Evolutionary conservation across 1,140 invertebrate species (phyloP).

Genomic region (Neodiprion fabricii): DNA sequence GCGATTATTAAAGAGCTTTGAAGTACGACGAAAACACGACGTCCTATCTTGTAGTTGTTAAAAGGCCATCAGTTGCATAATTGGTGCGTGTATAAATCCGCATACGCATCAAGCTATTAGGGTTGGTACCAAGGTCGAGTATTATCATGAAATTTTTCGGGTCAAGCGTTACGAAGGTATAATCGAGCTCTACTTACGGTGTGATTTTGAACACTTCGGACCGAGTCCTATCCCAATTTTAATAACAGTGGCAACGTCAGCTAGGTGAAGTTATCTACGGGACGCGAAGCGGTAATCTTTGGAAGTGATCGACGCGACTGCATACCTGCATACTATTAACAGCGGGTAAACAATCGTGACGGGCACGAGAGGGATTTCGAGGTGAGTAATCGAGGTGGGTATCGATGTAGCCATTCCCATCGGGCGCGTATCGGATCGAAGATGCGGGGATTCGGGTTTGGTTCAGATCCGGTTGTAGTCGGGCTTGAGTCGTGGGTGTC

Average conservation of each 20-base stretch:
- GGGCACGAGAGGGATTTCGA: no score
- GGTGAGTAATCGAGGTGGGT: background rate
- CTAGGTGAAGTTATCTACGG: no score
- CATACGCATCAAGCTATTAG: background rate
- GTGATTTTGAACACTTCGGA: background rate
- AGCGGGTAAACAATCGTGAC: no score
- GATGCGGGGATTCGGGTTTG: background rate
- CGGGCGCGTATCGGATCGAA: background rate
- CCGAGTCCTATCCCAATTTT: no score
- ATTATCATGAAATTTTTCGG: background rate
- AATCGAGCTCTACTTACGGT: background rate
- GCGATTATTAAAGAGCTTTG: background rate
- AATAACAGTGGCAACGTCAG: no score
- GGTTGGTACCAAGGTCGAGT: background rate
- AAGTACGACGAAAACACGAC: background rate
- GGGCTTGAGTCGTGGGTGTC: constrained; percentile 55
- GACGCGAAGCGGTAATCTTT: no score
- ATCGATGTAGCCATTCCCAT: no score
- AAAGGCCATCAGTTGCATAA: background rate
- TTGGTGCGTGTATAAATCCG: background rate
- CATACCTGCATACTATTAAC: no score
- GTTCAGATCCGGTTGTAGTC: constrained; percentile 5
- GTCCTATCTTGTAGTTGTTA: background rate
- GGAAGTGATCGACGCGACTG: no score
- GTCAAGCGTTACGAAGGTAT: no score